Conservation (phyloP, 1,140 invertebrate species). For the Episyrphus balteatus region DNA sequence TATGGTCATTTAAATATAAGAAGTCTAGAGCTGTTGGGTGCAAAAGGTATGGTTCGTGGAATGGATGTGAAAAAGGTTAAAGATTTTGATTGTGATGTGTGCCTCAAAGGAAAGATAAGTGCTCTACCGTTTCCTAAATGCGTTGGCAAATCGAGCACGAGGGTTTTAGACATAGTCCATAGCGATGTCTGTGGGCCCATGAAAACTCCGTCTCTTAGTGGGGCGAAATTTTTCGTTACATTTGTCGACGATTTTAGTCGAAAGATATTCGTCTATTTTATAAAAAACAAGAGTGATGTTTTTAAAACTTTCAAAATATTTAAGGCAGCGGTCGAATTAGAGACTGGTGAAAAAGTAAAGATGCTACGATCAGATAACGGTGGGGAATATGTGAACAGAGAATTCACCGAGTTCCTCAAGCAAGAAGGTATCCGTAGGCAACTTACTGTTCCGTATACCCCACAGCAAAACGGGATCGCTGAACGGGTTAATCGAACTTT, state of each 20-base stretch:
- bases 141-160: slow-evolving; percentile 10
- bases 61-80: neutral
- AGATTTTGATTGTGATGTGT: neutral
- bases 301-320: slow-evolving; percentile 16
- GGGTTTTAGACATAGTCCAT: slow-evolving; percentile 28
- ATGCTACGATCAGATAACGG: slow-evolving; percentile 9
- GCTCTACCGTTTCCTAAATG: slow-evolving; percentile 1
- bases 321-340: slow-evolving; percentile 17
- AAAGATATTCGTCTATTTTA: slow-evolving; percentile 19
- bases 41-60: slow-evolving; percentile 3
- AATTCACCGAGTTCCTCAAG: neutral
- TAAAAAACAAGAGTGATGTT: slow-evolving; percentile 24
- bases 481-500: slow-evolving; percentile 6
- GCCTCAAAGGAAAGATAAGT: neutral
- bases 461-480: slow-evolving; percentile 10
- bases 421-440: neutral
- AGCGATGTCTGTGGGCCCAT: slow-evolving; percentile 36
- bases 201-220: slow-evolving; percentile 13
- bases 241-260: slow-evolving; percentile 27
- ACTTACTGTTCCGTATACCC: slow-evolving; percentile 8
- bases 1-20: slow-evolving; percentile 7
- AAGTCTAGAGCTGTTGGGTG: neutral
- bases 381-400: neutral
- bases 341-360: slow-evolving; percentile 16
- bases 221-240: slow-evolving; percentile 17